Evolutionary conservation across 2,888 invertebrate species (phyloP).

Genomic region (Chorisops tibialis): DNA sequence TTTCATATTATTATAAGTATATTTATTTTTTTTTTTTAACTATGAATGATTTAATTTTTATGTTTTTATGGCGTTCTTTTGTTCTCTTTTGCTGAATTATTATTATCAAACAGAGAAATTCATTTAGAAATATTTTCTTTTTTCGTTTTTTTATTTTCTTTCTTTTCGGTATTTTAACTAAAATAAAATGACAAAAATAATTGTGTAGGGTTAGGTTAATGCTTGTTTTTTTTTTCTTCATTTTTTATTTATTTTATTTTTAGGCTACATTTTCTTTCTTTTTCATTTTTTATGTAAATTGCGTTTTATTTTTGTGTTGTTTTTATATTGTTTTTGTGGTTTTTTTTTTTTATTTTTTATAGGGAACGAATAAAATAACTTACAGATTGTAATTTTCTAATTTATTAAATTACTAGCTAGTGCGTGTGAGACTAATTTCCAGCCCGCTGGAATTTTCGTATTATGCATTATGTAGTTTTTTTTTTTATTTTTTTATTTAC

Average conservation of each 20-base stretch:
- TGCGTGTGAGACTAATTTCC: slow-evolving; percentile 25
- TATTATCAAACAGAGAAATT: no score
- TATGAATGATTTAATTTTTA: no score
- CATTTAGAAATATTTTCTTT: no score
- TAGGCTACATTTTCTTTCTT: neutral
- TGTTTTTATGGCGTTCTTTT: no score
- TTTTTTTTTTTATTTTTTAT: neutral
- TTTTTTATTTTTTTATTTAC: slow-evolving; percentile 3
- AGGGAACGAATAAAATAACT: slow-evolving; percentile 10
- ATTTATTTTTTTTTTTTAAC: no score
- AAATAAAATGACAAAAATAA: neutral
- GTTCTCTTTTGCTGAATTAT: no score
- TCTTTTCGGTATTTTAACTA: no score
- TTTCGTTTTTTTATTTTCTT: no score
- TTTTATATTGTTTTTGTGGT: no score
- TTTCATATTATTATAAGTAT: no score
- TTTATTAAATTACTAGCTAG: slow-evolving; percentile 24
- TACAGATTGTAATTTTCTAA: slow-evolving; percentile 10
- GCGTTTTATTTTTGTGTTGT: no score
- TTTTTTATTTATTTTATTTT: slow-evolving; percentile 2
- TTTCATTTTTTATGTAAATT: neutral
- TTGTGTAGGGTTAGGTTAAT: neutral
- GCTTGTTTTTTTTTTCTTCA: neutral
- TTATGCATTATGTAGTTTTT: neutral
- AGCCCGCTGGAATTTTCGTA: slow-evolving; percentile 25